These are phyloP conservation scores for Rhynchomys soricoides DNA, from an alignment of 2,113 vertebrate genomes.

Conservation along the genomic window DNA sequence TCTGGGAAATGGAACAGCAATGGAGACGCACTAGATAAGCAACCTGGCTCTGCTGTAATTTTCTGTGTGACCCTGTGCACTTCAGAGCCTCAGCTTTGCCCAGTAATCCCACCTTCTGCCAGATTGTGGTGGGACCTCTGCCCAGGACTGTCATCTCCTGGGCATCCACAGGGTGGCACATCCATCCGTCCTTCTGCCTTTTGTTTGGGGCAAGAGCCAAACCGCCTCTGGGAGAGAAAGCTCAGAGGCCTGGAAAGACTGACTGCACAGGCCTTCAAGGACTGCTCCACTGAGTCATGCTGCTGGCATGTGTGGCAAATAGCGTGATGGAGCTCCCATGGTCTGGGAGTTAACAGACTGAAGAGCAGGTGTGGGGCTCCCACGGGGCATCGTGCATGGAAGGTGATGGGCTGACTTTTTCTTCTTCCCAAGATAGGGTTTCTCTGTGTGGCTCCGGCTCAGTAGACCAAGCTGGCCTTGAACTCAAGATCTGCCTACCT, in stretches of 20 bases:
- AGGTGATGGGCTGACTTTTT: background rate
- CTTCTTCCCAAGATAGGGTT: background rate
- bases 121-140: background rate
- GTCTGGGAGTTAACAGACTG: background rate
- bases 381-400: rapidly evolving
- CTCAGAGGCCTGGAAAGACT: background rate
- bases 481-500: background rate
- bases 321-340: background rate
- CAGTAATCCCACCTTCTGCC: background rate
- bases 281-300: slow-evolving; percentile 30
- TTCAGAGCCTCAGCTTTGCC: background rate
- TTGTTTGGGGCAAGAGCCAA: slow-evolving; percentile 56
- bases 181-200: slow-evolving; percentile 34
- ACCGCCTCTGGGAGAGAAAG: background rate
- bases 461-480: background rate
- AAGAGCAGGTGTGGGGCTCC: background rate
- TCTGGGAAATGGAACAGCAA: background rate
- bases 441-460: background rate
- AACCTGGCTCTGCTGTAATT: background rate
- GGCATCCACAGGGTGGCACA: slow-evolving; percentile 65
- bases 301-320: slow-evolving; percentile 17
- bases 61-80: background rate
- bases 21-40: too few species aligned
- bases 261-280: background rate
- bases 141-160: background rate